These are phyloP conservation scores for Microctenopoma steveboyesi DNA, from an alignment of 2,797 vertebrate genomes.

Conservation along the genomic window DNA sequence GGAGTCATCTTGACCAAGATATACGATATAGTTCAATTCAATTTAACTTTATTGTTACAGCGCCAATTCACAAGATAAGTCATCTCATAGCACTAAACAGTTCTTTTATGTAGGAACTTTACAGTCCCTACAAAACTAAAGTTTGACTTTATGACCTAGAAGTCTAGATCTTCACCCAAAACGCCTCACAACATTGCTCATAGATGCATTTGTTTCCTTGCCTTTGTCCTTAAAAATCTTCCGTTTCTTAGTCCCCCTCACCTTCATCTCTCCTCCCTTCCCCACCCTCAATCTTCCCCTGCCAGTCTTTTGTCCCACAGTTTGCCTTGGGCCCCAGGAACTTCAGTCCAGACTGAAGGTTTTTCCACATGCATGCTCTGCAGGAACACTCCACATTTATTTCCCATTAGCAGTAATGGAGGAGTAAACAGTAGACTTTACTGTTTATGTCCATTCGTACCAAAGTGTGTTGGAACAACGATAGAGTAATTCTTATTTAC, in stretches of 20 bases:
- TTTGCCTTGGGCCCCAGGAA: constrained; percentile 54
- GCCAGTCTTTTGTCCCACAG: constrained; percentile 53
- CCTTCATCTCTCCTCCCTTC: constrained; percentile 15
- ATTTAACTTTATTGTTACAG: too few relatives aligned
- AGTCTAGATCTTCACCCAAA: neutral
- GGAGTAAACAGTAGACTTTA: constrained; percentile 51
- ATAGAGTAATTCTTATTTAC: constrained; percentile 17
- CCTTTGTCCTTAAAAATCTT: constrained; percentile 38
- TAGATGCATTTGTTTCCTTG: constrained; percentile 26
- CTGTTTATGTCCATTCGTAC: constrained; percentile 34
- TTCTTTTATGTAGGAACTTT: too few relatives aligned
- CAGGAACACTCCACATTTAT: constrained; percentile 64
- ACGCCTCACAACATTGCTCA: constrained; percentile 21
- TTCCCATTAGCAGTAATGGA: constrained; percentile 71
- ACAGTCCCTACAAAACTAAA: too few relatives aligned
- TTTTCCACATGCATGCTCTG: constrained; percentile 73
- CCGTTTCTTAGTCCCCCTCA: constrained; percentile 22
- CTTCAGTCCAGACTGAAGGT: constrained; percentile 60
- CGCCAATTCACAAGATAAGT: too few relatives aligned
- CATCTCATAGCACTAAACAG: too few relatives aligned
- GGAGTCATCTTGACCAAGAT: too few relatives aligned
- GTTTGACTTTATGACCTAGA: neutral
- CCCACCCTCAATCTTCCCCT: constrained; percentile 37
- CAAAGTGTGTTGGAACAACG: constrained; percentile 19
- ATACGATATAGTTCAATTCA: too few relatives aligned